Evolutionary conservation across 2,888 invertebrate genomes (phyloP).

Genomic region (Leptodirus hochenwartii): DNA sequence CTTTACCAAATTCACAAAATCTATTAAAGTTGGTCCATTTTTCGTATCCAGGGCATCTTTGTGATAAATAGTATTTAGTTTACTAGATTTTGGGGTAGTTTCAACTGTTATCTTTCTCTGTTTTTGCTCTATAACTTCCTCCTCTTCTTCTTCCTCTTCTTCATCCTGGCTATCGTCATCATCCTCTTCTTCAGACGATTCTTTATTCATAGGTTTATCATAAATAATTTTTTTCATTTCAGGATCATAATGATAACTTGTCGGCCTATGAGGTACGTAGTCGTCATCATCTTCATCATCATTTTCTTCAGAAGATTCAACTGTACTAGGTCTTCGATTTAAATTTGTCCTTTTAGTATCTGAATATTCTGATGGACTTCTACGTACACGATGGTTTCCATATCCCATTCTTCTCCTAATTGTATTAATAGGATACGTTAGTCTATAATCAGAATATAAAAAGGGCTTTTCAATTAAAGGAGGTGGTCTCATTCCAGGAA

Average conservation of each 20-base stretch:
- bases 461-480: slow-evolving; percentile 15
- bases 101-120: slow-evolving; percentile 8
- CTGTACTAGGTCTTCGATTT: slow-evolving; percentile 10
- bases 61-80: slow-evolving; percentile 14
- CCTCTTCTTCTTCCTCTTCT: slow-evolving; percentile 15
- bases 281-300: slow-evolving; percentile 21
- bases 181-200: slow-evolving; percentile 13
- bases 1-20: slow-evolving; percentile 21
- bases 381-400: slow-evolving; percentile 4
- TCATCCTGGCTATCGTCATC: slow-evolving; percentile 15
- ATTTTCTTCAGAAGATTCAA: slow-evolving; percentile 13
- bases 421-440: slow-evolving; percentile 5
- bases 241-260: slow-evolving; percentile 25
- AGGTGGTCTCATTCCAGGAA: slow-evolving; percentile 25
- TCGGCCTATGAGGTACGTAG: slow-evolving; percentile 24
- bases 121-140: slow-evolving; percentile 15
- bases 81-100: slow-evolving; percentile 11
- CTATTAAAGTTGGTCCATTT: slow-evolving; percentile 15
- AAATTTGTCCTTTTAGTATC: slow-evolving; percentile 15
- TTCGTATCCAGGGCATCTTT: slow-evolving; percentile 11
- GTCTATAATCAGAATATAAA: slow-evolving; percentile 18
- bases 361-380: slow-evolving; percentile 16
- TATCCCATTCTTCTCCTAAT: slow-evolving; percentile 8
- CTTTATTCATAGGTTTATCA: slow-evolving; percentile 15
- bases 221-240: slow-evolving; percentile 23